Base-by-base conservation (phyloP, 2,888 invertebrate genomes). In the Lacanobia wlatinum region DNA sequence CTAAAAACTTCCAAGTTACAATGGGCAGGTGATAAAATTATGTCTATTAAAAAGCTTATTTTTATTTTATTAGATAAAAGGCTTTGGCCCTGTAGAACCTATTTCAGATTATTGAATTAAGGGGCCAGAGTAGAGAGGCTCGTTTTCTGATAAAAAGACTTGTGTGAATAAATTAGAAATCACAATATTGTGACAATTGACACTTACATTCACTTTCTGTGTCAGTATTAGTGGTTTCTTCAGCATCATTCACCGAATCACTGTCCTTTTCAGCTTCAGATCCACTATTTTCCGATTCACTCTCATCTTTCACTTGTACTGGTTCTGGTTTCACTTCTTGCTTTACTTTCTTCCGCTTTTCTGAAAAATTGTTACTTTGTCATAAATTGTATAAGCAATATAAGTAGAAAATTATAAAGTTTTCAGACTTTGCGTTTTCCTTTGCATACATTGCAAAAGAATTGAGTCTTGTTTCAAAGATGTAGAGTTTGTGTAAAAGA, bases 191-290 rank as follows among this genome's bases (percentile, higher is more conserved):
- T 18, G 2, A 34, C 48, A 71, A 34, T 43, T 18, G 2, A 43
- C 60, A 89, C 94, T 89, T 88, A 95, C 95, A 92, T 85, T 92
- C 91, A 74, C 87, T 92, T 55, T 91, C 88, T 58, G 89, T 88
- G 14, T 72, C 56, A 28, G 43, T 75, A 16, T 76, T 60, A 10
- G 52, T 73, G 16, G 62, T 56, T 6, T 60, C 90, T 83, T 90
- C 90, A 55, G 75, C 87, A 75, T 90, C 84, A 79, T 87, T 87
- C 21, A 89, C 76, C 1, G 65, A 28, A 18, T 73, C 72, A 66
- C 68, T 84, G 48, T 88, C 85, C 28, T 87, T 87, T 64, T 83
- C 82, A 8, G n/a, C 65, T 40, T 87, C 87, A 60, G 86, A 84
- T 28, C 68, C 84, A 83, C 70, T 81, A 8, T 85, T 82, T 50